Base-by-base conservation (phyloP, 1,140 invertebrate genomes). In the Prorops nasuta region DNA sequence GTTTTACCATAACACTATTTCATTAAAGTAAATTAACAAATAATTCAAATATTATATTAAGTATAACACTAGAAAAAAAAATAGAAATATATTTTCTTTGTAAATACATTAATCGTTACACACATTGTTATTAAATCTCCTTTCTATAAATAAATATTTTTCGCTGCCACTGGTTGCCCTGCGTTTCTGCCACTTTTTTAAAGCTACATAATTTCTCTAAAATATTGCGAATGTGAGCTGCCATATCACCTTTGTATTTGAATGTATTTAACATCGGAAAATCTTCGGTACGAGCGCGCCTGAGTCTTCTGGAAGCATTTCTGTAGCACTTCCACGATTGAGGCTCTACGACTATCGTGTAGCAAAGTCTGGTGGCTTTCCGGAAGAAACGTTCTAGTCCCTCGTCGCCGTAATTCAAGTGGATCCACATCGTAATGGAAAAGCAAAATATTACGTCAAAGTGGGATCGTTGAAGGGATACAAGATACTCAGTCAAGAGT, bases 381-480 rank as follows among this genome's bases (percentile, higher is more conserved):
- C 72, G 51, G 8, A 91, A 69, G 71, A 88, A 87, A 4, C 69
- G 44, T 40, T 74, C 61, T 12, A 91, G 66, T 1, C 86, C 88
- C 3, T 74, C 66, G 78, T 92, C 90, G 10, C 89, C 88, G 72
- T 87, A 75, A 69, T 92, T 92, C 18, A 92, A 63, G 71, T 92
- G 90, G 56, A 92, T 89, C 90, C 90, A 92, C 89, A 92, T 91
- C 12, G 89, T 90, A 10, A 91, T 81, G 14, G 89, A 91, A 71
- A 92, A 91, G 65, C 86, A 89, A 67, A 89, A 90, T 19, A 82
- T 77, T 12, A 84, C 78, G 72, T 90, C 84, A 73, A 92, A 92
- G 50, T 73, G 75, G 1, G 58, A 40, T 44, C 74, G 78, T 1
- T 73, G 56, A 47, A 76, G 46, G 0, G 50, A 51, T 7, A 63